Evolutionary conservation across 2,888 invertebrate genomes (phyloP), one percentile per base, ranked within the genome.

Genomic region (Thereva nobilitata): DNA sequence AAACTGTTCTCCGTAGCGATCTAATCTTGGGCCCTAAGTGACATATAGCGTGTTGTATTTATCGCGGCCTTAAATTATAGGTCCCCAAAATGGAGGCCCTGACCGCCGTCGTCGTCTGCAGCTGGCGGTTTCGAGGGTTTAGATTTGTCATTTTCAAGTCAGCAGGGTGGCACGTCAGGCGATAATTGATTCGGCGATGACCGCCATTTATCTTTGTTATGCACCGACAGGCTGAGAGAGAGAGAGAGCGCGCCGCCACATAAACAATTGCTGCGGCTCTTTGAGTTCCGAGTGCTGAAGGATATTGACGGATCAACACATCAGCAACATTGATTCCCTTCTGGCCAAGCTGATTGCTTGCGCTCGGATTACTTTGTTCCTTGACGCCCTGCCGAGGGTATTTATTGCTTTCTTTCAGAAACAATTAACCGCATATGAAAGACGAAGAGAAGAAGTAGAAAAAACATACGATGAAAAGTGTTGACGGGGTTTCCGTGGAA

Each of bases 351-450:
- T 59, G 37, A 12, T 9, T 35, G 61, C 9, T 41, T 8, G 23
- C 55, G 9, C 10, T n/a, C 38, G n/a, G 10, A 37, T 1, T 37
- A 8, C 54, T 23, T 9, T 40, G 9, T 9, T 41, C 12, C 41
- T 10, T 35, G 5, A 23, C 34, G 8, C 41, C 41, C 44, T 10
- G 41, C 38, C 49, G 59, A 7, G 35, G 1, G 52, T 5, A n/a
- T 10, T 50, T 61, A 61, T 61, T 61, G 61, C 50, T 50, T 61
- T 40, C 40, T 45, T 61, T 61, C 61, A 50, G 50, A 50, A 50
- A 61, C 61, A 61, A 61, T 61, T 61, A 61, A 50, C 50, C 50
- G 41, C 50, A 61, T 61, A 61, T 61, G 61, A 61, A 49, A 61
- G 57, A 37, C 40, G 23, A 23, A 23, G 23, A 23, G 23, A 23